Evolutionary conservation across 2,888 invertebrate genomes (phyloP).

Genomic region (Villa cingulata): DNA sequence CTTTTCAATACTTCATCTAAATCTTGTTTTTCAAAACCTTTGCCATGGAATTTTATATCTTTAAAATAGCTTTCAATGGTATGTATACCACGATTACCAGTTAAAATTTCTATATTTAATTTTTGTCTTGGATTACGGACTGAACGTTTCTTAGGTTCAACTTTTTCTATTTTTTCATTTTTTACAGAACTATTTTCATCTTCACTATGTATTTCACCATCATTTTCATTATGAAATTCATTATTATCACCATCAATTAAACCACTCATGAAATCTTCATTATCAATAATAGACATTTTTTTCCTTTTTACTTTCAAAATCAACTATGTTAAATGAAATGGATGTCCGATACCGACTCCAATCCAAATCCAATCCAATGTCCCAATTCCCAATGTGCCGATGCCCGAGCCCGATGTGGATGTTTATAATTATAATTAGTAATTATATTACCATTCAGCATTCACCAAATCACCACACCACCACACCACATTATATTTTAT

Average conservation of each 20-base stretch:
- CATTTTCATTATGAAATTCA: slow-evolving; percentile 24
- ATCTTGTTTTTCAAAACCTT: slow-evolving; percentile 69
- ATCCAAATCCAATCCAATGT: too few relatives aligned
- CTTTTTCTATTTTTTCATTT: slow-evolving; percentile 32
- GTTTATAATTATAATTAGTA: too few relatives aligned
- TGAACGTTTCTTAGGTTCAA: slow-evolving; percentile 42
- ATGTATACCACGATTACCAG: slow-evolving; percentile 63
- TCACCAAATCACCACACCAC: too few relatives aligned
- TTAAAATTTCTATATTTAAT: slow-evolving; percentile 55
- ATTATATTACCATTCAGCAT: too few relatives aligned
- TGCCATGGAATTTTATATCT: slow-evolving; percentile 63
- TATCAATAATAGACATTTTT: slow-evolving; percentile 16
- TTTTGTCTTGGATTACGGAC: slow-evolving; percentile 52
- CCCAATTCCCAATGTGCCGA: too few relatives aligned
- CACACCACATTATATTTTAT: too few relatives aligned
- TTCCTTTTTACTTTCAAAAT: too few relatives aligned
- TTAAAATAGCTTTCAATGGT: slow-evolving; percentile 65
- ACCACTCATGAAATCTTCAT: slow-evolving; percentile 18
- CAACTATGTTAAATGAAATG: too few relatives aligned
- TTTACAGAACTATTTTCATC: slow-evolving; percentile 33
- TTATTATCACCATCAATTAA: slow-evolving; percentile 27
- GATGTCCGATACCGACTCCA: too few relatives aligned
- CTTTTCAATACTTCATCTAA: slow-evolving; percentile 64
- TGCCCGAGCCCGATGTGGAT: too few relatives aligned
- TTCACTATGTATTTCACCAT: slow-evolving; percentile 20